Percentiles rank a stretch among this genome's conserved stretches.
Conservation (phyloP, 1,140 invertebrate genomes). For the Drosophila nebulosa region DNA sequence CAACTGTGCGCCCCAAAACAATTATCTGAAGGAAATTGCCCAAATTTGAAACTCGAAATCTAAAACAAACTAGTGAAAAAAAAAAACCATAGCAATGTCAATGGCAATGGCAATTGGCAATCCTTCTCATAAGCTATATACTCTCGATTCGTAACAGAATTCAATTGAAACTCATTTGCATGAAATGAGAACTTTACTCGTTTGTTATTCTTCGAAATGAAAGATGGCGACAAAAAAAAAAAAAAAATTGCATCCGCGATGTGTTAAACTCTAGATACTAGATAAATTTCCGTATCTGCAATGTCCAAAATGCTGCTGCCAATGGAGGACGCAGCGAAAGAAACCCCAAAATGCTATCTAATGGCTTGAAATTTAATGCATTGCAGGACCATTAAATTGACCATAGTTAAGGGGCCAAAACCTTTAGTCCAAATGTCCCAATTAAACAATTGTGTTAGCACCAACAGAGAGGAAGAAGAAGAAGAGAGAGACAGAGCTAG, state of each 20-base stretch:
- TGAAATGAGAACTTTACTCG: constrained; percentile 5
- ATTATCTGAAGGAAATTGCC: constrained; percentile 67
- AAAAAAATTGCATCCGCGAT: constrained; percentile 54
- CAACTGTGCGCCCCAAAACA: constrained; percentile 49
- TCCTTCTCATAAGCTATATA: too few species aligned
- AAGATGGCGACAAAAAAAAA: constrained; percentile 37
- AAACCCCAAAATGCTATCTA: constrained; percentile 51
- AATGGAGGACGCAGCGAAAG: background rate
- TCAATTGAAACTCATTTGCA: constrained; percentile 27
- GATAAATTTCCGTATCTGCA: background rate
- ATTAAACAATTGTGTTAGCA: constrained; percentile 63
- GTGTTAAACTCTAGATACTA: constrained; percentile 67
- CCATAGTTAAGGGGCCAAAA: constrained; percentile 13
- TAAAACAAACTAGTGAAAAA: constrained; percentile 45
- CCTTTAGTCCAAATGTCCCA: constrained; percentile 69
- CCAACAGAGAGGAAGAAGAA: background rate
- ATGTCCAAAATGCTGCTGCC: constrained; percentile 40
- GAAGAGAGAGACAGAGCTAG: background rate
- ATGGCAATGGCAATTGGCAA: background rate
- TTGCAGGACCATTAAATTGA: constrained; percentile 36
- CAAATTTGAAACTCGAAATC: constrained; percentile 64
- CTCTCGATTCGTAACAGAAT: background rate
- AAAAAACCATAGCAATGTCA: too few species aligned
- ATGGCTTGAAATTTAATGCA: constrained; percentile 66
- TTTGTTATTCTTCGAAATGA: constrained; percentile 7